Base-by-base conservation (phyloP, 2,888 invertebrate species). In the Omphaloscelis lunosa region DNA sequence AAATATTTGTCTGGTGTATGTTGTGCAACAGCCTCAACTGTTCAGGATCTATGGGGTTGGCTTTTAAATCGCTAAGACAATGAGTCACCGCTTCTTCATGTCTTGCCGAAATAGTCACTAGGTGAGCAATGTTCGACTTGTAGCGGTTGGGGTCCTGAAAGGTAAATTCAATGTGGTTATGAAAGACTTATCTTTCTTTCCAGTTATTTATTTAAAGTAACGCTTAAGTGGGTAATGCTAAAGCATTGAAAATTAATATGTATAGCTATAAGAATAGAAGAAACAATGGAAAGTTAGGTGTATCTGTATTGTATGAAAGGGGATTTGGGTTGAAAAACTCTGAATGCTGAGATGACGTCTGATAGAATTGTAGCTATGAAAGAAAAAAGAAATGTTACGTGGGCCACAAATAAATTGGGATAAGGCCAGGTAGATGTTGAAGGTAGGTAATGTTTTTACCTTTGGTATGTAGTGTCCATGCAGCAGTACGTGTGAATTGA, bases 91-190 rank as follows among this genome's bases (percentile, higher is more conserved):
- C 94, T 20, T 95, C 93, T 83, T 97, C 96, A 63, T 97, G 97
- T 70, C 97, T 93, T 7, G 97, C 97, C 11, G 97, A 97, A 80
- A 95, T 95, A 11, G 95, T 92, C 23, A 97, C 95, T 59, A 98
- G 90, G 78, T 97, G 93, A 29, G 97, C 97, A 34, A 96, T 89
- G 58, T 84, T 87, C 5, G 90, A 77, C n/a, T 85, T 87, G 77
- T 93, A 93, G 17, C 86, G 87, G 17, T 83, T 81, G 0, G 77
- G 67, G 27, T 86, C 82, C 85, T 86, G 56, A 61, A 85, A 85
- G 5, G 15, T 1, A 73, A 80, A 48, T 5, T 45, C 0, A 76
- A 11, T 34, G 2, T 20, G 3, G 15, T 63, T n/a, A 29, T 34
- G 27, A 58, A 58, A 34, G 39, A 3, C 0, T 20, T 48, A 1